These are phyloP conservation scores for Coturnix japonica DNA, from an alignment of 2,113 vertebrate species.

Conservation along the genomic window DNA sequence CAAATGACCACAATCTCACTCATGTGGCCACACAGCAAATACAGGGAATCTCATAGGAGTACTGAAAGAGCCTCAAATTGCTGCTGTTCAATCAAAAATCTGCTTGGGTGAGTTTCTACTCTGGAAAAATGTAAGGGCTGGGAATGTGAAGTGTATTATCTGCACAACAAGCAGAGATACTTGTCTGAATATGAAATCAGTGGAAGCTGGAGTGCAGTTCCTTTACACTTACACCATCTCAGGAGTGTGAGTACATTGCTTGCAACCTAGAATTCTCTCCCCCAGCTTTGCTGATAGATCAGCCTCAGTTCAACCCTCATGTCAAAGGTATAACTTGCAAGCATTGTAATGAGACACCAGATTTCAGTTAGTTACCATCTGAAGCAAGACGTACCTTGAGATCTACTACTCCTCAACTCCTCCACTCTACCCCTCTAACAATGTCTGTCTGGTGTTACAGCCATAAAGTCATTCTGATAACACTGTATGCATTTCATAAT, in stretches of 20 bases:
- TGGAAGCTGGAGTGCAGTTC: background rate
- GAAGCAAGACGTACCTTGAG: background rate
- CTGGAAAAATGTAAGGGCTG: background rate
- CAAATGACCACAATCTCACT: background rate
- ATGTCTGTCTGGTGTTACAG: background rate
- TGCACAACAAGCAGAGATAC: background rate
- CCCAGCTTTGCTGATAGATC: background rate
- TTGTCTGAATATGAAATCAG: background rate
- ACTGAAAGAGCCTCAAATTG: background rate
- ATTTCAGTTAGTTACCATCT: background rate
- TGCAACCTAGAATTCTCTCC: background rate
- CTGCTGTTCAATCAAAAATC: background rate
- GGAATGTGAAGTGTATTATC: background rate
- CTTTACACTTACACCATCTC: background rate
- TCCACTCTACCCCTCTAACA: no score
- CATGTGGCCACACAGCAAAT: background rate
- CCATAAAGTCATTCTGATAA: background rate
- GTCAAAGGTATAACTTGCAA: background rate
- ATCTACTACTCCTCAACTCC: background rate
- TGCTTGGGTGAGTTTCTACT: background rate
- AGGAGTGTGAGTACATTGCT: background rate
- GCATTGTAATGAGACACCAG: background rate
- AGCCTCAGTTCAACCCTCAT: background rate
- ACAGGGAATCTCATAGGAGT: background rate
- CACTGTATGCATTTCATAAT: background rate